phyloP scores from a whole-genome alignment of 2,888 invertebrate species.

The Meiosimyza decipiens region DNA sequence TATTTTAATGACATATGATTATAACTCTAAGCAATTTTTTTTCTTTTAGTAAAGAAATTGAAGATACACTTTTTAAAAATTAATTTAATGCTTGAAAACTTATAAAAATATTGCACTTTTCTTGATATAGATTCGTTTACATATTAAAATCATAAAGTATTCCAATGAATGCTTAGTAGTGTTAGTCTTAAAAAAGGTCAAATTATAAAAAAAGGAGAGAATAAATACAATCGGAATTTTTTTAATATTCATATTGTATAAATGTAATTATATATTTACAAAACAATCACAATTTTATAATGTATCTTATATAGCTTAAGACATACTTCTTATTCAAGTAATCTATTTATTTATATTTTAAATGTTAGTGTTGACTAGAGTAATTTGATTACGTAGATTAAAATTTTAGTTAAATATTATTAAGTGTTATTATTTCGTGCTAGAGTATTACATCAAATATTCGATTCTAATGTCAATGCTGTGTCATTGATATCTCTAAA shows the following conservation, averaged over 20 bases:
- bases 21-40: conserved; percentile 35
- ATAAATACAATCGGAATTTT: no score
- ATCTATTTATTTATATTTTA: conserved; percentile 48
- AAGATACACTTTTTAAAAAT: neutral
- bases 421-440: neutral
- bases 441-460: neutral
- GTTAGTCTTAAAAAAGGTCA: no score
- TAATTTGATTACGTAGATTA: conserved; percentile 26
- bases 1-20: conserved; percentile 22
- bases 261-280: conserved; percentile 40
- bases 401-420: neutral
- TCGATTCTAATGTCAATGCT: neutral
- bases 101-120: conserved; percentile 1
- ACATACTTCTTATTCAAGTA: neutral
- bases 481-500: no score
- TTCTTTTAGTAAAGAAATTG: conserved; percentile 6
- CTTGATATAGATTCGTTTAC: neutral
- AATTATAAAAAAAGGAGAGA: no score
- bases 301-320: conserved; percentile 1
- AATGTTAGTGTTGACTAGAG: conserved; percentile 32
- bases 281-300: conserved; percentile 55
- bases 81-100: no score
- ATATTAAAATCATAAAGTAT: neutral
- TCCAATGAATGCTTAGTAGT: no score
- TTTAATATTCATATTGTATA: neutral